These are phyloP conservation scores for Anguilla obscura DNA, from an alignment of 2,797 vertebrate species.

Conservation along the genomic window DNA sequence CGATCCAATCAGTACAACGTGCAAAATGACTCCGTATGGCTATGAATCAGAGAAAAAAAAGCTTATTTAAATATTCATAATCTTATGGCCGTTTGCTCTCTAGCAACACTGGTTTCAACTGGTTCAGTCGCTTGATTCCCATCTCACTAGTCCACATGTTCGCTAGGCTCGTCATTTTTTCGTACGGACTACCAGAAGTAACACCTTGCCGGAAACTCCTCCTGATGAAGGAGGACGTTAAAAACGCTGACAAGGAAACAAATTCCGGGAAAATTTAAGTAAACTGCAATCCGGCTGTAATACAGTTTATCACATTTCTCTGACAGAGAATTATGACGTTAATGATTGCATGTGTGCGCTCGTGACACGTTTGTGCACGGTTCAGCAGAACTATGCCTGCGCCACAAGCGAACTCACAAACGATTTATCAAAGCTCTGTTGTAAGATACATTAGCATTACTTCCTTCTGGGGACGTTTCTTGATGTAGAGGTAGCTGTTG, in stretches of 20 bases:
- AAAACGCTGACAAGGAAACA: background rate
- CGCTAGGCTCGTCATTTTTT: too few species aligned
- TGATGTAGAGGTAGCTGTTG: background rate
- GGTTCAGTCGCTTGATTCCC: background rate
- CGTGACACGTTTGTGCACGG: background rate
- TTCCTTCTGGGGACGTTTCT: background rate
- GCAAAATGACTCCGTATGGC: too few species aligned
- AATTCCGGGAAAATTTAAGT: background rate
- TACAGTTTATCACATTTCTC: background rate
- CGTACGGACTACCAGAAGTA: too few species aligned
- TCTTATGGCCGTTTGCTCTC: too few species aligned
- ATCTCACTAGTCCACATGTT: too few species aligned
- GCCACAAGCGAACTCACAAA: background rate
- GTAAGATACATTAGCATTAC: conserved; percentile 13
- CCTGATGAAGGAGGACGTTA: background rate
- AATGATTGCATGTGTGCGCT: background rate
- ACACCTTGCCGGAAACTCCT: background rate
- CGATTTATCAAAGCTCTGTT: background rate
- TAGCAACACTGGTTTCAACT: background rate
- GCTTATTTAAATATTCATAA: too few species aligned
- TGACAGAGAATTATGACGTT: background rate
- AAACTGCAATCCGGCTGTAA: background rate
- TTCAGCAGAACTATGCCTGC: background rate
- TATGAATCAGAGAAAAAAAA: too few species aligned
- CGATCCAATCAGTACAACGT: too few species aligned